Conservation (phyloP, 2,888 invertebrate genomes). For the Teinopalpus imperialis region DNA sequence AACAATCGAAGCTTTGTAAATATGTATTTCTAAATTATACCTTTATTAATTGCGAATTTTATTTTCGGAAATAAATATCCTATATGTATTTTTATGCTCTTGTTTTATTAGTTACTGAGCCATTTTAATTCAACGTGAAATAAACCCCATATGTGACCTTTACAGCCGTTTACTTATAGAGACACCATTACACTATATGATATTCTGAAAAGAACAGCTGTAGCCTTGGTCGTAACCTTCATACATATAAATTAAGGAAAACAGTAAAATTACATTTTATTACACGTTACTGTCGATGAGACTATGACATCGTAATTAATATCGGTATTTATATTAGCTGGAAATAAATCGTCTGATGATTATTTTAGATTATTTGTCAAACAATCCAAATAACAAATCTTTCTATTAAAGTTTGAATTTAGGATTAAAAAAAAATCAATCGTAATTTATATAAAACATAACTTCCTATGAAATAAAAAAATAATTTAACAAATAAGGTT, state of each 20-base stretch:
- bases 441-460: constrained; percentile 6
- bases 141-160: constrained; percentile 16
- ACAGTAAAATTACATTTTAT: not conserved
- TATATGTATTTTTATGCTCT: constrained; percentile 62
- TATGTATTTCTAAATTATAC: constrained; percentile 63
- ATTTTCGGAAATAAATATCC: constrained; percentile 60
- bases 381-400: too few species aligned
- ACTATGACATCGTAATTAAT: too few species aligned
- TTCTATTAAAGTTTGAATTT: too few species aligned
- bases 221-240: constrained; percentile 39
- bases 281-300: too few species aligned
- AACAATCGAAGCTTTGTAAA: constrained; percentile 62
- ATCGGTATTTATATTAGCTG: too few species aligned
- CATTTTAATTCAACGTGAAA: constrained; percentile 4
- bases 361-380: too few species aligned
- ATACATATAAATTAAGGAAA: constrained; percentile 21
- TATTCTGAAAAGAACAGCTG: constrained; percentile 39
- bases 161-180: not conserved
- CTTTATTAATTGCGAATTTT: constrained; percentile 65
- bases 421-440: too few species aligned
- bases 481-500: constrained; percentile 17
- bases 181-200: not conserved
- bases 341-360: too few species aligned
- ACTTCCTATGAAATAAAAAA: constrained; percentile 26
- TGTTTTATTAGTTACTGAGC: constrained; percentile 41